Evolutionary conservation across 2,113 vertebrate species (phyloP).

Genomic region (Neolamprologus variostigma): DNA sequence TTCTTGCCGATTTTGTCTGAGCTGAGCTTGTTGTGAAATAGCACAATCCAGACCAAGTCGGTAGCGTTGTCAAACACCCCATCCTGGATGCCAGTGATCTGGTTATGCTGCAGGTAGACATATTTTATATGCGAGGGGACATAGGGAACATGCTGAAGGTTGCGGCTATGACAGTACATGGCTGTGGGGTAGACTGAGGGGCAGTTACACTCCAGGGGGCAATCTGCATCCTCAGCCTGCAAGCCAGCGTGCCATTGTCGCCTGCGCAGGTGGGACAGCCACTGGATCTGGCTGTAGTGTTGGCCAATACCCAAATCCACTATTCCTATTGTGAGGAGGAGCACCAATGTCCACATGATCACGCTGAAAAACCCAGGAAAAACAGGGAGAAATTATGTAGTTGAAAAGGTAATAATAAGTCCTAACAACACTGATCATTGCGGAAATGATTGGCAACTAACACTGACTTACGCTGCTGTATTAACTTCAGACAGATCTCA

Average conservation of each 20-base stretch:
- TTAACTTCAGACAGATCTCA: background rate
- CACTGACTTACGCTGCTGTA: background rate
- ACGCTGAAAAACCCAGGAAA: background rate
- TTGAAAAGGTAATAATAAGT: background rate
- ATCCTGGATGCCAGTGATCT: constrained; percentile 82
- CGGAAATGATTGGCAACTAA: background rate
- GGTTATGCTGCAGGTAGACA: constrained; percentile 88
- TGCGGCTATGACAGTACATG: constrained; percentile 91
- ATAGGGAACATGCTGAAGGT: constrained; percentile 83
- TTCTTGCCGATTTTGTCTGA: constrained; percentile 84
- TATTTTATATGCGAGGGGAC: constrained; percentile 89
- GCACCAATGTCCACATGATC: constrained; percentile 30
- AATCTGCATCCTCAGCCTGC: constrained; percentile 57
- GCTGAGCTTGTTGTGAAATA: constrained; percentile 83
- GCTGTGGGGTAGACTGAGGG: constrained; percentile 79
- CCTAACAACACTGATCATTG: background rate
- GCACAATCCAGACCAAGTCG: constrained; percentile 84
- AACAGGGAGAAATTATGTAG: background rate
- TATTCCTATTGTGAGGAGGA: constrained; percentile 35
- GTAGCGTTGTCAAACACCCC: constrained; percentile 89
- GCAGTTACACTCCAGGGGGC: constrained; percentile 90
- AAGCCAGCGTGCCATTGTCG: background rate
- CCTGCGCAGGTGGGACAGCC: constrained; percentile 44
- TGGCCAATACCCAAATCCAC: constrained; percentile 36
- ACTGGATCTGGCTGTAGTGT: constrained; percentile 26